Base-by-base conservation (phyloP, 1,140 invertebrate genomes). In the Formica exsecta region DNA sequence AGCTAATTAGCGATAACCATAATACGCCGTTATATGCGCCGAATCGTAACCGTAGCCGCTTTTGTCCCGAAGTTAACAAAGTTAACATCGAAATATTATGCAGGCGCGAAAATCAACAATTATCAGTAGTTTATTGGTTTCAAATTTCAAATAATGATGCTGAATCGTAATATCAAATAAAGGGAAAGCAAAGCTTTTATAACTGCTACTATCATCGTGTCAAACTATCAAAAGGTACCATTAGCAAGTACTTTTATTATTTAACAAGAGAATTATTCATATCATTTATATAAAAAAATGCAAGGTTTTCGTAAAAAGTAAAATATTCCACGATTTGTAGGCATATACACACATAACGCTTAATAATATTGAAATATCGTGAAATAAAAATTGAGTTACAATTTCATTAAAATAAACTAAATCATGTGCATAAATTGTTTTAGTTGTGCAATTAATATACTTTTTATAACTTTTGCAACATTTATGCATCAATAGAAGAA, bases 1-100 rank as follows among this genome's bases (percentile, higher is more conserved):
- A 16, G 48, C 32, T 86, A 87, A 87, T 87, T 87, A 87, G 38
- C 66, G 44, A 36, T 70, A 73, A 79, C 65, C 41, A 64, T 87
- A 71, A 85, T 38, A 74, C 68, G 41, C 4, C 54, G 79, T 51
- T 51, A 51, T 51, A 83, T 22, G 44, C 68, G 38, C 32, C 68
- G 38, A 44, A 25, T 62, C 41, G 38, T 36, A 48, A 62, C 68
- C 11, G 66, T 32, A 1, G 6, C 38, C 19, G 79, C 57, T 73
- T 48, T 74, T 83, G 7, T 83, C 11, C 68, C 68, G 25, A 8
- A 13, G n/a, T 74, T 74, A 74, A 83, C 68, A 38, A 81, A 73
- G 51, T 81, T 81, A 61, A 32, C 79, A 38, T 81, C 38, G 66
- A 48, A 41, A 25, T 61, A 61, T 16, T 16, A 25, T 54, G 41